Evolutionary conservation across 2,113 vertebrate genomes (phyloP), one percentile per base, ranked within the genome.

Genomic region (Scopus umbretta): DNA sequence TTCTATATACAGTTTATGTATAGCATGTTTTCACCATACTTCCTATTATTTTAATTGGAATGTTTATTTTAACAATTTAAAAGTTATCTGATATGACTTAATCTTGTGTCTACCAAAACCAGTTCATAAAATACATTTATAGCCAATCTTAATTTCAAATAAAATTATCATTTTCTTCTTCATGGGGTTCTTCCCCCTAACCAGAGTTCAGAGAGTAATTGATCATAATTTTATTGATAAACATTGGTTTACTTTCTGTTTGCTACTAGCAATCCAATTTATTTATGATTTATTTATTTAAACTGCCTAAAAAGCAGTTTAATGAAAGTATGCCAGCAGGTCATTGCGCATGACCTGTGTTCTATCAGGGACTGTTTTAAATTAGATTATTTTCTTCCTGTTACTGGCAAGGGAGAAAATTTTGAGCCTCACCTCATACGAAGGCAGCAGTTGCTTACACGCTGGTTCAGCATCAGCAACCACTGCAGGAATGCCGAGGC

Each of bases 401-500:
- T 86, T 88, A 16, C 12, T 65, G 53, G 32, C 25, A 56, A 62
- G 26, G 45, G 52, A 63, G 32, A 75, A 53, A 36, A 50, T 55
- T 16, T 45, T 13, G 11, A 91, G 61, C n/a, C 22, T 29, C 12
- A 8, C 50, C 26, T 76, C 10, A 1, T 27, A 32, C 1, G 5
- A 52, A 53, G 59, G 30, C 36, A 63, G 49, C 1, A 1, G 17
- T 56, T 40, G n/a, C 13, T 56, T 27, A 16, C 26, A 10, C 4
- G 3, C 22, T 23, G 59, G 20, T 52, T 73, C 30, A n/a, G 53
- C n/a, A 34, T n/a, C 47, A 67, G 38, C 34, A 61, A 16, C n/a
- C 20, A 2, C 67, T 6, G 42, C 20, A 13, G 32, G 29, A 52
- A 20, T 5, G 3, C 30, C 0, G 3, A 34, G 26, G 26, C 2